Evolutionary conservation across 2,888 invertebrate species (phyloP).

Genomic region (Oligia latruncula): DNA sequence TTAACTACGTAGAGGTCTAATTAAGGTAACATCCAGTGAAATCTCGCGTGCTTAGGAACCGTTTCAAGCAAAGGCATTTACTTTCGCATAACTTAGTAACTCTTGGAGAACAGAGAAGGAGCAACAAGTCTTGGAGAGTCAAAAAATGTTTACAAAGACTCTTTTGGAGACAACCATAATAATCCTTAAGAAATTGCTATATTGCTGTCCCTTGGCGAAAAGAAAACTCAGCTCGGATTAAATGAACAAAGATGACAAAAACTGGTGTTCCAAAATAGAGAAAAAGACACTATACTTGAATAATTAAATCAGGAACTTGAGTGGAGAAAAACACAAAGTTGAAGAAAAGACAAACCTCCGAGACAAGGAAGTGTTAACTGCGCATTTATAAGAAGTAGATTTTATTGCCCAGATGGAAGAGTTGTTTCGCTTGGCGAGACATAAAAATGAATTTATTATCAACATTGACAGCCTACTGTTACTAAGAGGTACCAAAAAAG

Average conservation of each 20-base stretch:
- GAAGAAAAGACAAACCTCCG: background rate
- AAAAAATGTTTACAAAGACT: slow-evolving; percentile 1
- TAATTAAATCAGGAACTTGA: background rate
- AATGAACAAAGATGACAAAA: background rate
- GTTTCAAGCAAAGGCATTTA: slow-evolving; percentile 75
- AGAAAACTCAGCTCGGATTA: background rate
- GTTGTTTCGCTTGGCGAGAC: background rate
- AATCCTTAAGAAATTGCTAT: background rate
- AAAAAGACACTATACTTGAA: background rate
- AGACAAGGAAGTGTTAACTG: slow-evolving; percentile 4
- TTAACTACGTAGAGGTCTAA: slow-evolving; percentile 67
- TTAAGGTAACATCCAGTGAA: slow-evolving; percentile 80
- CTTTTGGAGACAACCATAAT: background rate
- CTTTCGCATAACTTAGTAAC: slow-evolving; percentile 70
- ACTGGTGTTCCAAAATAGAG: background rate
- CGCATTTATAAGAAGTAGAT: slow-evolving; percentile 16
- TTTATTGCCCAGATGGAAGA: slow-evolving; percentile 16
- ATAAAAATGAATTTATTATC: slow-evolving; percentile 41
- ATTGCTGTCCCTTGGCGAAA: background rate
- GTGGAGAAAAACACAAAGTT: background rate
- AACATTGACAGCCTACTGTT: slow-evolving; percentile 4
- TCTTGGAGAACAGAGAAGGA: slow-evolving; percentile 71
- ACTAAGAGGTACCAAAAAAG: slow-evolving; percentile 8
- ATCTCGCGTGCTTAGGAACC: slow-evolving; percentile 80
- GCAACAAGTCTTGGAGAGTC: slow-evolving; percentile 72